A percentile compares a stretch with the other conserved stretches of the same genome.
phyloP scores from a whole-genome alignment of 2,113 vertebrate genomes.

The Neotoma lepida region DNA sequence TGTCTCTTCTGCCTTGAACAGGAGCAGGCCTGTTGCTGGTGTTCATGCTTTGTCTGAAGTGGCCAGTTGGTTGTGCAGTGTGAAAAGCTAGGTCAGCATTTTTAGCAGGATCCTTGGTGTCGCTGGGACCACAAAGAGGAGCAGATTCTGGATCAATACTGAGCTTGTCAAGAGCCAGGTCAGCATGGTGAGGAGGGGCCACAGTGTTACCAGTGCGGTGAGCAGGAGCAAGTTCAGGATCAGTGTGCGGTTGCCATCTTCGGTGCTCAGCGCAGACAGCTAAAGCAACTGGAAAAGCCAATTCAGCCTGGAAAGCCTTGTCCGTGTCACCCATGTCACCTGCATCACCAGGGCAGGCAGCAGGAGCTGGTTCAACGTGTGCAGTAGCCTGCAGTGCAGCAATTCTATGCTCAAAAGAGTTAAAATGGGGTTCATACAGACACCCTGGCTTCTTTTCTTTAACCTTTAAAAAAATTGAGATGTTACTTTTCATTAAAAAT shows the following conservation, averaged over 20 bases:
- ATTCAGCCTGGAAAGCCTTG: not conserved
- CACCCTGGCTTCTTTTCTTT: not conserved
- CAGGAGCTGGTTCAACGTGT: not conserved
- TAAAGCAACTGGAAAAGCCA: too few species aligned
- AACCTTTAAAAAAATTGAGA: not conserved
- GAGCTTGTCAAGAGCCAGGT: not conserved
- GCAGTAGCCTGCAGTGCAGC: not conserved
- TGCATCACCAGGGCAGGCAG: not conserved
- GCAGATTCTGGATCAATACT: not conserved
- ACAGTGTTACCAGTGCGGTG: not conserved
- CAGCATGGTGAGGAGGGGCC: not conserved
- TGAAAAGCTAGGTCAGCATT: not conserved
- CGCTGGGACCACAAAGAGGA: not conserved
- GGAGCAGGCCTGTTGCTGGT: not conserved
- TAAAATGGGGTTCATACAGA: not conserved
- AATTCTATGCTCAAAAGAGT: not conserved
- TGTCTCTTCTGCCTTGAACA: too few species aligned
- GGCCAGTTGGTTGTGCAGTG: not conserved
- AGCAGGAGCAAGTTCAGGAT: not conserved
- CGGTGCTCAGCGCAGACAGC: not conserved
- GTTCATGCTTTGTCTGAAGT: not conserved
- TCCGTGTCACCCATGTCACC: too few species aligned
- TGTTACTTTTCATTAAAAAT: not conserved
- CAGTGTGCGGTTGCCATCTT: not conserved
- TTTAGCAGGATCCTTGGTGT: not conserved